Evolutionary conservation across 2,113 vertebrate genomes (phyloP).

Genomic region (Catagonus wagneri): DNA sequence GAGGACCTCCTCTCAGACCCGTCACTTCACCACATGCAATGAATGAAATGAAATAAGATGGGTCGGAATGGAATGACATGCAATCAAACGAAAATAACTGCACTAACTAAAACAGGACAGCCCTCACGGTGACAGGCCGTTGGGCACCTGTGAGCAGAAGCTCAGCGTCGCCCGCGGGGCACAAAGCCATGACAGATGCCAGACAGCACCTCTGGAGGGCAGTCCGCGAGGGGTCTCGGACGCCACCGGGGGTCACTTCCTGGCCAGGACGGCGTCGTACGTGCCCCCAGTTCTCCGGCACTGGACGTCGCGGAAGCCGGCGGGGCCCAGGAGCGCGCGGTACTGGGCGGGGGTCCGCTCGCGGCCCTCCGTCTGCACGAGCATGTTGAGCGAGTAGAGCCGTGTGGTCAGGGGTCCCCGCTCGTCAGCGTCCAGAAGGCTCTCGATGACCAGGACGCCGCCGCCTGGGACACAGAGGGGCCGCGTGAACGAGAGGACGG

Average conservation of each 20-base stretch:
- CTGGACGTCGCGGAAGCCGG: constrained; percentile 88
- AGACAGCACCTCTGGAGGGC: neutral
- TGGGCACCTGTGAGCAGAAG: neutral
- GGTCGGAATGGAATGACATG: too few relatives aligned
- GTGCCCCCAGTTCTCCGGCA: constrained; percentile 88
- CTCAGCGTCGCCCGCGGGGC: neutral
- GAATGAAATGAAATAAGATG: neutral
- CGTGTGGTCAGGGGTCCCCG: constrained; percentile 89
- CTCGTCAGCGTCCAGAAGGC: constrained; percentile 88
- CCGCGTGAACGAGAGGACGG: accelerated
- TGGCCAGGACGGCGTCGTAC: constrained; percentile 91
- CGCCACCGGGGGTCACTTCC: constrained; percentile 74
- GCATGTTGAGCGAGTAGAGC: constrained; percentile 93
- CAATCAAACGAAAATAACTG: neutral
- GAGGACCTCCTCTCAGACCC: too few relatives aligned
- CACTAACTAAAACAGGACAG: neutral
- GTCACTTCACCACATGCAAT: neutral
- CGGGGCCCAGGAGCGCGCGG: constrained; percentile 85
- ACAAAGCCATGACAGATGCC: accelerated
- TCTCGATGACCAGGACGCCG: constrained; percentile 91
- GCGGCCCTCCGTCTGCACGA: constrained; percentile 93
- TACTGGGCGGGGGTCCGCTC: constrained; percentile 90
- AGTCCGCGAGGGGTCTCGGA: neutral
- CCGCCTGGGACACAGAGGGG: constrained; percentile 83
- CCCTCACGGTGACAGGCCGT: neutral